Conservation (phyloP, 2,888 invertebrate genomes). For the Dorcus parallelipipedus region DNA sequence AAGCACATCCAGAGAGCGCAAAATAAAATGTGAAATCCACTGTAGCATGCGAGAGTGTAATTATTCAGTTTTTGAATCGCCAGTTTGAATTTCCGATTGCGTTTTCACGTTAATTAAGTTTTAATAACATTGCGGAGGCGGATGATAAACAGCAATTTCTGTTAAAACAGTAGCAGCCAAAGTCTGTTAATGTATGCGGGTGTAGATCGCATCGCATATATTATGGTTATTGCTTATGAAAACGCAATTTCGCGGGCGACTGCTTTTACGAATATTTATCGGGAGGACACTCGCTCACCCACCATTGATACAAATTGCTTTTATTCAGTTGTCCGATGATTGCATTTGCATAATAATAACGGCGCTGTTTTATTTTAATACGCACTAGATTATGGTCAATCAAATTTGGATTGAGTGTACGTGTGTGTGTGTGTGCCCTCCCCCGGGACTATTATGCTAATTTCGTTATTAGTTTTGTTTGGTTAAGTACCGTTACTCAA, state of each 20-base stretch:
- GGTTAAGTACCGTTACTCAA: neutral
- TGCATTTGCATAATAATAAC: slow-evolving; percentile 30
- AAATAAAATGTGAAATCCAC: neutral
- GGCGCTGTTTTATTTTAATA: slow-evolving; percentile 28
- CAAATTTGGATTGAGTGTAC: slow-evolving; percentile 8
- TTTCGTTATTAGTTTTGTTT: slow-evolving; percentile 2
- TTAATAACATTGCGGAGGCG: slow-evolving; percentile 16
- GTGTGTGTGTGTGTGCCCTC: neutral
- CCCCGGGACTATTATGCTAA: slow-evolving; percentile 4
- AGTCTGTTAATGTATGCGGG: neutral
- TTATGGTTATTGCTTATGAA: slow-evolving; percentile 30
- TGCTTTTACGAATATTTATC: slow-evolving; percentile 16
- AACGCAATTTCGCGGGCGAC: slow-evolving; percentile 31
- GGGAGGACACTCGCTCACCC: slow-evolving; percentile 4
- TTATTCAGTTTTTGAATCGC: slow-evolving; percentile 22
- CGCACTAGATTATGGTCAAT: slow-evolving; percentile 22
- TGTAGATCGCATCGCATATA: slow-evolving; percentile 2
- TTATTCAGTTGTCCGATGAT: slow-evolving; percentile 26
- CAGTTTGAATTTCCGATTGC: slow-evolving; percentile 33
- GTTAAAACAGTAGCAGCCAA: neutral
- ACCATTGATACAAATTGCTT: slow-evolving; percentile 28
- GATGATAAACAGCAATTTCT: slow-evolving; percentile 4
- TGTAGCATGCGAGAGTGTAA: slow-evolving; percentile 14
- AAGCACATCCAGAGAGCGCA: too few relatives aligned
- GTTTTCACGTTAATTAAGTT: slow-evolving; percentile 32